Evolutionary conservation across 1,140 invertebrate species (phyloP).

Genomic region (Tetraneura akinire): DNA sequence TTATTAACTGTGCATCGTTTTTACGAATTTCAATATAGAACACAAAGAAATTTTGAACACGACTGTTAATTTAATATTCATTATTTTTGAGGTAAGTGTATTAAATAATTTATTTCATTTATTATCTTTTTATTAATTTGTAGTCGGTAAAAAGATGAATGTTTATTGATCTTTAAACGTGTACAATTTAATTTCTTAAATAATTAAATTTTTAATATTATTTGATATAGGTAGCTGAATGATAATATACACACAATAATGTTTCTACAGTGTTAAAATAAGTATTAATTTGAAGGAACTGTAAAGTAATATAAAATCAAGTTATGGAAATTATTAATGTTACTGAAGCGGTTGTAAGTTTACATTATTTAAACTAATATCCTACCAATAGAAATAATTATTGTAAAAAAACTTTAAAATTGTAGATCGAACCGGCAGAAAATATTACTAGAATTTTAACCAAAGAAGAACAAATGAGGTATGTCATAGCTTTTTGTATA

Average conservation of each 20-base stretch:
- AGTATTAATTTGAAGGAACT: neutral
- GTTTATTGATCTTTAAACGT: neutral
- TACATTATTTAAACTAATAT: neutral
- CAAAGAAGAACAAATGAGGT: conserved; percentile 41
- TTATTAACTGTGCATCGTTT: too few relatives aligned
- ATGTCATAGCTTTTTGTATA: too few relatives aligned
- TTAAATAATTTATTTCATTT: too few relatives aligned
- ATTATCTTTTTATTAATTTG: neutral
- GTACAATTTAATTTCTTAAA: neutral
- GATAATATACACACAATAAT: neutral
- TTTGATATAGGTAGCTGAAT: neutral
- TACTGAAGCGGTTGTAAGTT: neutral
- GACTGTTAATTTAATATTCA: too few relatives aligned
- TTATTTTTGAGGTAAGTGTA: too few relatives aligned
- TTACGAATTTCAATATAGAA: too few relatives aligned
- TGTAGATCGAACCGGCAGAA: neutral
- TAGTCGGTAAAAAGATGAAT: neutral
- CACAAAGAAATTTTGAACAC: too few relatives aligned
- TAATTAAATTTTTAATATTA: neutral
- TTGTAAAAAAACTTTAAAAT: neutral
- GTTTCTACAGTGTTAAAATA: neutral
- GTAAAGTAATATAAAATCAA: neutral
- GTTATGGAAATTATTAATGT: conserved; percentile 6
- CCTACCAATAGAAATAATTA: neutral
- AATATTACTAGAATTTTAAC: conserved; percentile 28